A percentile compares a stretch with the other conserved stretches of the same genome.
Evolutionary conservation across 2,113 vertebrate species (phyloP).

Genomic region (Clarias batrachus): DNA sequence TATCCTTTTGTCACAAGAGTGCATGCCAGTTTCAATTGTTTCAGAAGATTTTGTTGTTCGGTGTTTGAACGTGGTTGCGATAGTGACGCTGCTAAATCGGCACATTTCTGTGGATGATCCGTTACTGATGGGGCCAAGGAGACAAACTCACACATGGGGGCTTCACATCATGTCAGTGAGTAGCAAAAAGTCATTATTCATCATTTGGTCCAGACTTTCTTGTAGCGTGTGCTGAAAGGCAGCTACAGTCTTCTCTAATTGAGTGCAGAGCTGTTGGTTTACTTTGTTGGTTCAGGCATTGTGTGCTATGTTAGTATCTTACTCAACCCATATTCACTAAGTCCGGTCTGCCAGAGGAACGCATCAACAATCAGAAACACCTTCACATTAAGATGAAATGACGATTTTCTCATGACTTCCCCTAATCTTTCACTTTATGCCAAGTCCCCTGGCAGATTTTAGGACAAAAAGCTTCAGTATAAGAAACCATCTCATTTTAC

Average conservation of each 20-base stretch:
- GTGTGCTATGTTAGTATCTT: neutral
- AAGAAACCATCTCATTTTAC: no score
- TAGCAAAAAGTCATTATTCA: constrained; percentile 2
- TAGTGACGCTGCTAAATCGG: constrained; percentile 39
- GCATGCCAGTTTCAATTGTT: neutral
- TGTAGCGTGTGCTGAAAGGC: constrained; percentile 19
- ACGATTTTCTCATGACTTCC: neutral
- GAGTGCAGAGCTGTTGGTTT: constrained; percentile 17
- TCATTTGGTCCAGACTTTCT: neutral
- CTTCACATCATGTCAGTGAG: neutral
- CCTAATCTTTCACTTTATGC: neutral
- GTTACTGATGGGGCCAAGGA: neutral
- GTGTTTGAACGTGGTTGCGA: constrained; percentile 28
- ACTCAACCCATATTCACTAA: constrained; percentile 12
- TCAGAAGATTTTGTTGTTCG: neutral
- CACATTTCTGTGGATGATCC: neutral
- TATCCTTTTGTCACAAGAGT: neutral
- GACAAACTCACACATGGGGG: neutral
- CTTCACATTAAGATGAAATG: neutral
- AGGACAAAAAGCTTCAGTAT: neutral
- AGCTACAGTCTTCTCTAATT: constrained; percentile 35
- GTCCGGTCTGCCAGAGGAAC: neutral
- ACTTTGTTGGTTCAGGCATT: neutral
- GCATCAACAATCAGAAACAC: neutral
- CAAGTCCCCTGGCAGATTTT: neutral